Percentiles rank a stretch among this genome's conserved stretches.
Conservation (phyloP, 2,888 invertebrate species). For the Drosophila sordidapex region DNA sequence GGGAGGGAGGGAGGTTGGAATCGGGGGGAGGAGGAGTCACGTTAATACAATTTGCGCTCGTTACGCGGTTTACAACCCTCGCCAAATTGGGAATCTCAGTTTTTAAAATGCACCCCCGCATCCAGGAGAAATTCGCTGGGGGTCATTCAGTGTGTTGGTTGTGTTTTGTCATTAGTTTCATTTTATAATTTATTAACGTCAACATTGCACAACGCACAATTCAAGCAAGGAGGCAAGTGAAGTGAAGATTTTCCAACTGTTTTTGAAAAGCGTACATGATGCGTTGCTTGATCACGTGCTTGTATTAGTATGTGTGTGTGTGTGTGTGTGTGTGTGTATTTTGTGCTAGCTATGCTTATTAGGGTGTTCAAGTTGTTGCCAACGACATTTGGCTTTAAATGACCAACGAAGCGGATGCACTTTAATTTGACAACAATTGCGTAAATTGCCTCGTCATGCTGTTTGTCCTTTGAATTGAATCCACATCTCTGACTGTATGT, state of each 20-base stretch:
- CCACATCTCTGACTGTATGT: constrained; percentile 20
- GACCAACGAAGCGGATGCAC: constrained; percentile 84
- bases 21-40: constrained; percentile 8
- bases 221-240: constrained; percentile 46
- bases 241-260: constrained; percentile 65
- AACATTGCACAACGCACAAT: constrained; percentile 73
- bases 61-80: constrained; percentile 77
- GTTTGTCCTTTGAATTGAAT: constrained; percentile 68
- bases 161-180: constrained; percentile 83
- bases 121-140: neutral
- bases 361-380: constrained; percentile 42
- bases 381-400: constrained; percentile 76
- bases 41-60: constrained; percentile 77
- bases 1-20: neutral
- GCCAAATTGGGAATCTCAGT: constrained; percentile 40
- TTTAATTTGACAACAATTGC: constrained; percentile 83
- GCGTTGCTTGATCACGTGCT: constrained; percentile 59
- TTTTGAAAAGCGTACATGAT: constrained; percentile 83
- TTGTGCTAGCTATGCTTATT: constrained; percentile 9
- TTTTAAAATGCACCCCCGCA: constrained; percentile 54
- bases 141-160: constrained; percentile 37
- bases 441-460: constrained; percentile 76
- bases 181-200: constrained; percentile 84
- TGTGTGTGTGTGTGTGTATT: constrained; percentile 6
- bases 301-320: constrained; percentile 10